Percentiles rank a stretch among this genome's conserved stretches.
Evolutionary conservation across 2,888 invertebrate genomes (phyloP).

Genomic region (Frankliniella fusca): DNA sequence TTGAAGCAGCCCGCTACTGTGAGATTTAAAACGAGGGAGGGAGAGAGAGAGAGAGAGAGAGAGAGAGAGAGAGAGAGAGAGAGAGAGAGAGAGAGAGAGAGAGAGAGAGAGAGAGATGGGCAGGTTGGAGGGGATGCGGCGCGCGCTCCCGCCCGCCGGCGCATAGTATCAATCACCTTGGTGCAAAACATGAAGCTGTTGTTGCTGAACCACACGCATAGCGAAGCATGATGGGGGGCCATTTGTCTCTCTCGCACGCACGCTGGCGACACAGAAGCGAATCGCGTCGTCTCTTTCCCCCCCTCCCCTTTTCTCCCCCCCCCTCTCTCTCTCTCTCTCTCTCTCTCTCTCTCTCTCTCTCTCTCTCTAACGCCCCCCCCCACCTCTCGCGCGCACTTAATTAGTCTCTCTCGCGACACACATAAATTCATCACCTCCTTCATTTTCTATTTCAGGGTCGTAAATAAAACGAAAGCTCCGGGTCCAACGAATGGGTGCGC

Average conservation of each 20-base stretch:
- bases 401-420: constrained; percentile 14
- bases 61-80: background rate
- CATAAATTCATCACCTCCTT: constrained; percentile 26
- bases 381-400: background rate
- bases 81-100: background rate
- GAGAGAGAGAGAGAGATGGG: background rate
- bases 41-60: background rate
- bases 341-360: background rate
- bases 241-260: background rate
- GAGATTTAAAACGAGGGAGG: background rate
- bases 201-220: background rate
- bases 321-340: background rate
- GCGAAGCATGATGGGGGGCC: background rate
- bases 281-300: background rate
- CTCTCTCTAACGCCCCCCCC: background rate
- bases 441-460: constrained; percentile 22
- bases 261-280: background rate
- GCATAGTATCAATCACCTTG: background rate
- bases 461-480: constrained; percentile 20
- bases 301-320: background rate
- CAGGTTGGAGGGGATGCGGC: background rate
- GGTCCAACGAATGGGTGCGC: background rate
- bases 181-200: background rate
- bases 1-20: background rate
- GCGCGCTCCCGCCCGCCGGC: background rate